Conservation (phyloP, 2,888 invertebrate species). For the Parnassius apollo region DNA sequence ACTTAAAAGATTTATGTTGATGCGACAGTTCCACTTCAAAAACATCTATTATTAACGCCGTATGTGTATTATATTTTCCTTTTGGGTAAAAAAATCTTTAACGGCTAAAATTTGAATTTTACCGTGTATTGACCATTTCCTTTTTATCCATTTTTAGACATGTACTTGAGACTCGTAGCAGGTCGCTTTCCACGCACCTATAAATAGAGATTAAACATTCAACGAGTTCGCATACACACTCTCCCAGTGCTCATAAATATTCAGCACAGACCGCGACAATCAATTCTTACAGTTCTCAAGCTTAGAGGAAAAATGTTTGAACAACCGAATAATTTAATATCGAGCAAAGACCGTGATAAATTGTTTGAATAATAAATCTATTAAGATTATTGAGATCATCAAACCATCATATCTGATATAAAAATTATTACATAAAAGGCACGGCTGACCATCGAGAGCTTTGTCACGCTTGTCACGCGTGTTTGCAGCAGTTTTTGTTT, state of each 20-base stretch:
- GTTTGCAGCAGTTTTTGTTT: too few relatives aligned
- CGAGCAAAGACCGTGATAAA: constrained; percentile 54
- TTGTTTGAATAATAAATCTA: constrained; percentile 50
- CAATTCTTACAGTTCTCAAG: constrained; percentile 68
- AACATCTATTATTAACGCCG: too few relatives aligned
- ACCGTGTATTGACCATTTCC: too few relatives aligned
- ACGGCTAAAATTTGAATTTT: too few relatives aligned
- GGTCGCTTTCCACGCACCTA: constrained; percentile 46
- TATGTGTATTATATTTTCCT: too few relatives aligned
- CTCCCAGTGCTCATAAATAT: constrained; percentile 80
- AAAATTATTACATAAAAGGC: too few relatives aligned
- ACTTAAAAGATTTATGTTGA: constrained; percentile 26
- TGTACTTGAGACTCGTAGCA: constrained; percentile 21
- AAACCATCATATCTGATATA: too few relatives aligned
- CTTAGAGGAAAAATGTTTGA: constrained; percentile 70
- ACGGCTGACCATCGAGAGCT: too few relatives aligned
- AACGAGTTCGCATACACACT: constrained; percentile 78
- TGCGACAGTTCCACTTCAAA: constrained; percentile 10
- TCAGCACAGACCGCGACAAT: constrained; percentile 73
- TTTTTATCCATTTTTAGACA: too few relatives aligned
- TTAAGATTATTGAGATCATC: background rate
- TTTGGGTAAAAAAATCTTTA: too few relatives aligned
- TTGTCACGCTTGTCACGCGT: too few relatives aligned
- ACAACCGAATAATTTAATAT: constrained; percentile 68
- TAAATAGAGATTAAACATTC: constrained; percentile 79